phyloP scores from a whole-genome alignment of 2,113 vertebrate species.

The Emydocephalus ijimae region DNA sequence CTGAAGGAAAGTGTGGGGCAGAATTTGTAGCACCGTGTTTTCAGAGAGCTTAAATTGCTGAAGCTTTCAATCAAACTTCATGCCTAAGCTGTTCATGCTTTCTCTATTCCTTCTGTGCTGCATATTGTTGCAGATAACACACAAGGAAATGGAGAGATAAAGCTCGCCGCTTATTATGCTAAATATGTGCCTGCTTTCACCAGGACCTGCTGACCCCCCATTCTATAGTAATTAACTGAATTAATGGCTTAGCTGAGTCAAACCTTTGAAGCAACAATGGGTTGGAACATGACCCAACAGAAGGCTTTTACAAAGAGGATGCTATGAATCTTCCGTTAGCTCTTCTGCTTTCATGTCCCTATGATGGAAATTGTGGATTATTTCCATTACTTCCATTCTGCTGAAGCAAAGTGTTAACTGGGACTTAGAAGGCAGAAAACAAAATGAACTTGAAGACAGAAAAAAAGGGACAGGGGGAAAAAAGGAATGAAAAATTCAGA shows the following conservation, averaged over 20 bases:
- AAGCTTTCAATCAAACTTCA: not conserved
- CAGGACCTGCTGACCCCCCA: conserved; percentile 49
- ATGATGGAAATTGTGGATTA: not conserved
- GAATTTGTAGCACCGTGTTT: not conserved
- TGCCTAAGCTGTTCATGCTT: conserved; percentile 1
- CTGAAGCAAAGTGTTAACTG: not conserved
- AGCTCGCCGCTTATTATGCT: conserved; percentile 38
- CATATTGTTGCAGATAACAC: not conserved
- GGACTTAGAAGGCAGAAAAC: not conserved
- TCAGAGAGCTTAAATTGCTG: not conserved
- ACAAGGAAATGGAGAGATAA: not conserved
- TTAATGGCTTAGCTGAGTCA: conserved; percentile 46
- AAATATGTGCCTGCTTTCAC: conserved; percentile 17
- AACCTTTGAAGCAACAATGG: conserved; percentile 55
- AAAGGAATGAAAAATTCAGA: not conserved
- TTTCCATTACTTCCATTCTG: not conserved
- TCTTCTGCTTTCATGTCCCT: conserved; percentile 40
- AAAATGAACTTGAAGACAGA: not conserved
- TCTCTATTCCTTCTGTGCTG: not conserved
- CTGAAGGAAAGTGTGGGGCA: not conserved
- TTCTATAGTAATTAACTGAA: conserved; percentile 58
- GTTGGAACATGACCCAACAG: conserved; percentile 52
- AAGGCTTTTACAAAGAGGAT: conserved; percentile 57
- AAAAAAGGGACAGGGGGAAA: not conserved
- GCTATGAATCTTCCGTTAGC: conserved; percentile 49